Conservation (phyloP, 2,797 vertebrate genomes). For the Pseudocheirus occidentalis region DNA sequence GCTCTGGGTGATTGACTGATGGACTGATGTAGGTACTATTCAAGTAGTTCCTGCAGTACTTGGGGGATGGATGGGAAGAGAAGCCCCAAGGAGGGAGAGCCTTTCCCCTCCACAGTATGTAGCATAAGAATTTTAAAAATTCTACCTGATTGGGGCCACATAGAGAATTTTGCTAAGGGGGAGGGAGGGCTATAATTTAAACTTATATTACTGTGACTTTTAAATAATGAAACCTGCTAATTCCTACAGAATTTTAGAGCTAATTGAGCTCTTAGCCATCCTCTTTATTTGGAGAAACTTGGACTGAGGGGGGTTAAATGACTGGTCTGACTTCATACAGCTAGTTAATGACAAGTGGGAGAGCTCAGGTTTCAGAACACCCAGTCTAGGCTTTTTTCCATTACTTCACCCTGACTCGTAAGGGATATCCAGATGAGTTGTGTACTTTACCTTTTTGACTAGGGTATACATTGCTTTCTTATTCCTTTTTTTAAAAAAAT, state of each 20-base stretch:
- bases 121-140: background rate
- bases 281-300: background rate
- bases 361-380: background rate
- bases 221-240: slow-evolving; percentile 27
- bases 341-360: slow-evolving; percentile 22
- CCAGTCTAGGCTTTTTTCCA: slow-evolving; percentile 12
- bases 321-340: background rate
- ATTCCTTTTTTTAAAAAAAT: slow-evolving; percentile 22
- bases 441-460: slow-evolving; percentile 39
- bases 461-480: background rate
- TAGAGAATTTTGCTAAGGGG: background rate
- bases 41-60: background rate
- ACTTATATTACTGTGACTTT: background rate
- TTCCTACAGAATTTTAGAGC: slow-evolving; percentile 5
- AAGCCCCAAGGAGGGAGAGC: background rate
- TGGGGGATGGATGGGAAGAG: background rate
- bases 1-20: background rate
- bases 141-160: background rate
- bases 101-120: background rate
- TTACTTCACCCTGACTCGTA: background rate
- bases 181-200: slow-evolving; percentile 23
- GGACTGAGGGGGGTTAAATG: background rate
- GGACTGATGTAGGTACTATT: background rate
- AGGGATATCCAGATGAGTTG: background rate
- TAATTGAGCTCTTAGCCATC: background rate